These are phyloP conservation scores for Leptopilina clavipes DNA, from an alignment of 1,140 invertebrate genomes.

Conservation along the genomic window DNA sequence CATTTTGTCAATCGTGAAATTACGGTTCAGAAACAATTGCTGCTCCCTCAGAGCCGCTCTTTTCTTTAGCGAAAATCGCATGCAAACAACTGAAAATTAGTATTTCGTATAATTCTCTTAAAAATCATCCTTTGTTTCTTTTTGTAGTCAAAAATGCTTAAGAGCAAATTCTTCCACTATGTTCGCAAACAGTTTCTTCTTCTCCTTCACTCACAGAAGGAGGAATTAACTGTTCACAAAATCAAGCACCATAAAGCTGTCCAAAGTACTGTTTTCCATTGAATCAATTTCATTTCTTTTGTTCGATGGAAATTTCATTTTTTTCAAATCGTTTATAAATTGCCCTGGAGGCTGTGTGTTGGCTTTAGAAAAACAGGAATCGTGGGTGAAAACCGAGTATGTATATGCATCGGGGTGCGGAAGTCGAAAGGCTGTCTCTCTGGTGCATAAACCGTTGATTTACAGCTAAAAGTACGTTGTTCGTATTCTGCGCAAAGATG, in stretches of 20 bases:
- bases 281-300: constrained; percentile 5
- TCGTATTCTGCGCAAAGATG: constrained; percentile 47
- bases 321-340: neutral
- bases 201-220: neutral
- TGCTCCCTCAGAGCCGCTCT: too few species aligned
- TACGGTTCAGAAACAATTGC: too few species aligned
- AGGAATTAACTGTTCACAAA: too few species aligned
- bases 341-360: neutral
- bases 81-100: too few species aligned
- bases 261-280: too few species aligned
- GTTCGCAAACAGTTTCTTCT: neutral
- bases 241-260: too few species aligned
- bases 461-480: constrained; percentile 63
- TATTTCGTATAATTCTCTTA: too few species aligned
- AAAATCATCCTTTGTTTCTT: too few species aligned
- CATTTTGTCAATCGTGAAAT: too few species aligned
- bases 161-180: too few species aligned
- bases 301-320: neutral
- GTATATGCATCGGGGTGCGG: constrained; percentile 47
- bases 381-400: constrained; percentile 56
- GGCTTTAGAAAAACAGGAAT: constrained; percentile 1
- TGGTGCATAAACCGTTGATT: constrained; percentile 67
- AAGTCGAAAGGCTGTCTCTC: constrained; percentile 51
- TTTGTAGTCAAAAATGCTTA: too few species aligned
- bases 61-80: too few species aligned